These are phyloP conservation scores for Coelopa pilipes DNA, from an alignment of 2,888 invertebrate species.

Conservation along the genomic window DNA sequence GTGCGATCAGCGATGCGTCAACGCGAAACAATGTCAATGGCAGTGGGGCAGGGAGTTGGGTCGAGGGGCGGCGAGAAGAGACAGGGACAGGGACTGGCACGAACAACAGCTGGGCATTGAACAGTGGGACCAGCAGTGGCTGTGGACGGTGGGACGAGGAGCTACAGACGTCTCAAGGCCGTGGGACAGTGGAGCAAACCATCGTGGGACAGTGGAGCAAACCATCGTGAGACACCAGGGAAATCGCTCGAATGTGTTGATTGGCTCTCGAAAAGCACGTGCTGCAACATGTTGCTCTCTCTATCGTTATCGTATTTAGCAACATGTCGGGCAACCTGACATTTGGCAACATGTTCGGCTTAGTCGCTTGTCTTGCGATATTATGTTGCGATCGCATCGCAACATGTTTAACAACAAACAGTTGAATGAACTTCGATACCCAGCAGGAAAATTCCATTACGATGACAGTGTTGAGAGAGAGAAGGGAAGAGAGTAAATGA, in stretches of 20 bases:
- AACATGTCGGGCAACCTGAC: no score
- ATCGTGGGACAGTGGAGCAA: no score
- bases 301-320: not conserved
- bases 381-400: not conserved
- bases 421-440: constrained; percentile 19
- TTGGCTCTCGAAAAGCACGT: not conserved
- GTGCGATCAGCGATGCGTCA: not conserved
- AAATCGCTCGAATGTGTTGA: no score
- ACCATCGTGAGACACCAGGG: no score
- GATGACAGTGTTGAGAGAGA: not conserved
- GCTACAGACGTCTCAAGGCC: not conserved
- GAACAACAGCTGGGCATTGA: not conserved
- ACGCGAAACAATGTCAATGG: constrained; percentile 23
- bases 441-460: not conserved
- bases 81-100: not conserved
- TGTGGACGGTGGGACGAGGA: not conserved
- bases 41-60: constrained; percentile 4
- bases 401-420: not conserved
- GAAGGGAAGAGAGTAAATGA: no score
- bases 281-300: not conserved
- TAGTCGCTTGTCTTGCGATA: not conserved
- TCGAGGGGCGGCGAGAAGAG: not conserved
- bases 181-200: no score
- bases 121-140: no score
- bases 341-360: not conserved